phyloP scores from a whole-genome alignment of 1,140 invertebrate genomes.

The Drosophila miranda region DNA sequence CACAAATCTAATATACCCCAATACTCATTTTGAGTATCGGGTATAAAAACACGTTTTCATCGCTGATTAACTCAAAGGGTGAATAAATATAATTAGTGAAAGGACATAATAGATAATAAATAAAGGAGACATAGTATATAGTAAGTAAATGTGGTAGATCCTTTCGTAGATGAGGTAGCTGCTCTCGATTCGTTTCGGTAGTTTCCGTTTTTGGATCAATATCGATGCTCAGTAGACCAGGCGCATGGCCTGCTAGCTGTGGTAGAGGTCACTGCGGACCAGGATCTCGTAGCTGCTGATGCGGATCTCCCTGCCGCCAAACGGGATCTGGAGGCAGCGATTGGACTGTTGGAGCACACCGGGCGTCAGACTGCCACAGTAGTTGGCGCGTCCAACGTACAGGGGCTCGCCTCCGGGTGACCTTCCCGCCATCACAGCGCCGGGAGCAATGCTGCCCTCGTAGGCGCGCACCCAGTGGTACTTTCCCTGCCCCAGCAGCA shows the following conservation, averaged over 20 bases:
- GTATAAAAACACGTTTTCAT: neutral
- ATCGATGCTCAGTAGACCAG: conserved; percentile 38
- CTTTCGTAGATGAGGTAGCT: conserved; percentile 17
- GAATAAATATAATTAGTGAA: too few relatives aligned
- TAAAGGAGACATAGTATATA: too few relatives aligned
- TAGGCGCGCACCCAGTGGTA: conserved; percentile 83
- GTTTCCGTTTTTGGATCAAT: too few relatives aligned
- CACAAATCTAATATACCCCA: too few relatives aligned
- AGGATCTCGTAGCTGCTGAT: conserved; percentile 85
- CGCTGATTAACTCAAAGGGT: neutral
- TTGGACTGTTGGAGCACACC: conserved; percentile 90
- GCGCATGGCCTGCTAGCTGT: conserved; percentile 53
- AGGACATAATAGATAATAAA: too few relatives aligned
- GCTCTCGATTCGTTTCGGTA: neutral
- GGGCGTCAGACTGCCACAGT: conserved; percentile 86
- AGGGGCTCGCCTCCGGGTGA: conserved; percentile 84
- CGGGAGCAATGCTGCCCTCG: conserved; percentile 83
- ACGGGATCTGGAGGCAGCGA: conserved; percentile 87
- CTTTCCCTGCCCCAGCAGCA: conserved; percentile 79
- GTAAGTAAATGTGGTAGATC: too few relatives aligned
- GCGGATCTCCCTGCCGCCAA: conserved; percentile 85
- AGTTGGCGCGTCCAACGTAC: conserved; percentile 85
- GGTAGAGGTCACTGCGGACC: conserved; percentile 57
- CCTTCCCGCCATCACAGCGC: conserved; percentile 85
- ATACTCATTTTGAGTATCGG: too few relatives aligned